Conservation (phyloP, 1,140 invertebrate species). For the Ganaspis sp. region DNA sequence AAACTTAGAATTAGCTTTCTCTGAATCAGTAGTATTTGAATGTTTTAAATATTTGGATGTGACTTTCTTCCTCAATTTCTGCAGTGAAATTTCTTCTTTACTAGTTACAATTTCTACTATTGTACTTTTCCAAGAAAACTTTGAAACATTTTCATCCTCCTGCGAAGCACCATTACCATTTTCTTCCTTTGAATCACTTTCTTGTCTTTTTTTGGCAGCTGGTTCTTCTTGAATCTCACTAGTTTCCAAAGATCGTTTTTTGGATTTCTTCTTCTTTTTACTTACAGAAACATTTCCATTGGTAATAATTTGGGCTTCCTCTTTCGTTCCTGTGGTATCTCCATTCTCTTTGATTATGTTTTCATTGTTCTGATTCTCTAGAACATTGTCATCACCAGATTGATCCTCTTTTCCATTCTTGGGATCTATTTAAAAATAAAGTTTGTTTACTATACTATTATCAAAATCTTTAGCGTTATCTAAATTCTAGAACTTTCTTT, state of each 20-base stretch:
- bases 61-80: slow-evolving; percentile 72
- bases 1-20: slow-evolving; percentile 69
- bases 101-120: slow-evolving; percentile 67
- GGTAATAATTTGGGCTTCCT: slow-evolving; percentile 37
- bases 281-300: slow-evolving; percentile 40
- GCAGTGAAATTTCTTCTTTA: slow-evolving; percentile 69
- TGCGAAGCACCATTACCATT: background rate
- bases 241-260: slow-evolving; percentile 38
- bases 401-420: slow-evolving; percentile 36
- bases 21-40: slow-evolving; percentile 51
- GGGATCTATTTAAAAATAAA: slow-evolving; percentile 22
- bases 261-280: slow-evolving; percentile 50
- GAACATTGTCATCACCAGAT: slow-evolving; percentile 54
- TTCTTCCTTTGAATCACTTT: slow-evolving; percentile 17
- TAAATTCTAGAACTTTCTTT: too few relatives aligned
- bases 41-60: slow-evolving; percentile 63
- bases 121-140: slow-evolving; percentile 68
- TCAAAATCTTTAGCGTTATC: too few relatives aligned
- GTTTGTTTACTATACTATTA: too few relatives aligned
- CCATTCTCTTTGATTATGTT: slow-evolving; percentile 65
- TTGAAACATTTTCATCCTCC: slow-evolving; percentile 45
- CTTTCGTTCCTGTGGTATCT: slow-evolving; percentile 35
- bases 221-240: slow-evolving; percentile 37
- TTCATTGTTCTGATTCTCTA: slow-evolving; percentile 69
- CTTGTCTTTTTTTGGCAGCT: slow-evolving; percentile 31